Conservation (phyloP, 64 coral and sea anemone species). For the Dendronephthya gigantea region DNA sequence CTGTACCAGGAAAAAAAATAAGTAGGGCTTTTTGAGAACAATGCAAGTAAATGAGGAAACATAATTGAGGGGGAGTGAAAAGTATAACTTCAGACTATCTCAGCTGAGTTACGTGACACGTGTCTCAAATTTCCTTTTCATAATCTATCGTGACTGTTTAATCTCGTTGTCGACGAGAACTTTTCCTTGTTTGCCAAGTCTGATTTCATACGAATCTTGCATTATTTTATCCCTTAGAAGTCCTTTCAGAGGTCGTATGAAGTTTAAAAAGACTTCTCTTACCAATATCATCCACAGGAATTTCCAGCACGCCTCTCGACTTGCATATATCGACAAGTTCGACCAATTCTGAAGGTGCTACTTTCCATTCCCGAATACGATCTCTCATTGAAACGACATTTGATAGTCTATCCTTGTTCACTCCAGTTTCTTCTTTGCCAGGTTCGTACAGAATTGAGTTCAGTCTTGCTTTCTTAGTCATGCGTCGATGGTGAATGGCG, state of each 20-base stretch:
- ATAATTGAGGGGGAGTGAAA: no score
- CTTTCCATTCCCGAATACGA: not conserved
- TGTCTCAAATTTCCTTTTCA: no score
- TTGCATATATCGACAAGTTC: slow-evolving; percentile 8
- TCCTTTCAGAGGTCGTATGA: no score
- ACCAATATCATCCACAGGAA: slow-evolving; percentile 15
- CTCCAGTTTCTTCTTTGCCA: not conserved
- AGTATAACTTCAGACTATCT: no score
- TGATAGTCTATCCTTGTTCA: not conserved
- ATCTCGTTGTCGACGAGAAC: no score
- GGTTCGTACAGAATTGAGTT: not conserved
- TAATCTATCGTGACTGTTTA: no score
- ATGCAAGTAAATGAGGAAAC: not conserved
- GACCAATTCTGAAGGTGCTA: not conserved
- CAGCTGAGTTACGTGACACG: no score
- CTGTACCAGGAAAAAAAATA: not conserved
- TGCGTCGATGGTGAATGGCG: not conserved
- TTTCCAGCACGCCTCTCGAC: not conserved
- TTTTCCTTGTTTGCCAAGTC: no score
- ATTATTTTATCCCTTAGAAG: no score
- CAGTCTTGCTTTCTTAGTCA: not conserved
- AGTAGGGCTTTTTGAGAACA: not conserved
- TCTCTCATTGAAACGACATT: not conserved
- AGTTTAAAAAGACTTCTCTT: not conserved
- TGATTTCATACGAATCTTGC: no score